Conservation (phyloP, 2,888 invertebrate species). For the Macrosoma leucophasiata region DNA sequence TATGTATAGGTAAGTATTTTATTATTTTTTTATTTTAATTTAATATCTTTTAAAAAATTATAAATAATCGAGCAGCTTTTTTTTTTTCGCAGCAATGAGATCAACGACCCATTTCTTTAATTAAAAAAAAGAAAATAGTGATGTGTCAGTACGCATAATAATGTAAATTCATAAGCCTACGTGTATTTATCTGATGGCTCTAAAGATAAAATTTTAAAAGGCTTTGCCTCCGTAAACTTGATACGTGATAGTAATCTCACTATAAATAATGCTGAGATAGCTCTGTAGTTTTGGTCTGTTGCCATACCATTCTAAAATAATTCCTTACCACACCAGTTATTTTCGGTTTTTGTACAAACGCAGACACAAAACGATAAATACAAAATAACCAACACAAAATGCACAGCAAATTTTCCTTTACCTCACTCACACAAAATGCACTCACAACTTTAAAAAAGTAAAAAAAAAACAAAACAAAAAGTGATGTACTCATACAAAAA, state of each 20-base stretch:
- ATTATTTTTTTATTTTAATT: no score
- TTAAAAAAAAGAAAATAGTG: neutral
- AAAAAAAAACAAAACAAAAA: constrained; percentile 3
- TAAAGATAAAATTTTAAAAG: neutral
- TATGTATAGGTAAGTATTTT: no score
- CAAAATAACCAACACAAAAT: constrained; percentile 26
- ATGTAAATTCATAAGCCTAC: no score
- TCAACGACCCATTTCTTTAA: neutral
- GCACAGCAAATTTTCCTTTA: constrained; percentile 19
- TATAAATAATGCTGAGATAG: neutral
- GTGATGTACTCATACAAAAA: constrained; percentile 3
- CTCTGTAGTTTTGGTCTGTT: constrained; percentile 21
- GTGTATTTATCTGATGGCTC: neutral
- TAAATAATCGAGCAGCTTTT: no score
- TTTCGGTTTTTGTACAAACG: constrained; percentile 52
- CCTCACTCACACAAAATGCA: constrained; percentile 13
- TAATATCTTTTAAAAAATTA: no score
- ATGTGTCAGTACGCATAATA: no score
- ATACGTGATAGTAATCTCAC: constrained; percentile 5
- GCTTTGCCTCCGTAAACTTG: constrained; percentile 2
- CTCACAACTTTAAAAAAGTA: constrained; percentile 9
- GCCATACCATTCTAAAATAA: constrained; percentile 52
- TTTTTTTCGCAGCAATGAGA: no score
- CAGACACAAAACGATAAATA: constrained; percentile 46
- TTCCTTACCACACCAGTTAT: constrained; percentile 61